phyloP scores from a whole-genome alignment of 1,140 invertebrate species.

The Cydia strobilella region DNA sequence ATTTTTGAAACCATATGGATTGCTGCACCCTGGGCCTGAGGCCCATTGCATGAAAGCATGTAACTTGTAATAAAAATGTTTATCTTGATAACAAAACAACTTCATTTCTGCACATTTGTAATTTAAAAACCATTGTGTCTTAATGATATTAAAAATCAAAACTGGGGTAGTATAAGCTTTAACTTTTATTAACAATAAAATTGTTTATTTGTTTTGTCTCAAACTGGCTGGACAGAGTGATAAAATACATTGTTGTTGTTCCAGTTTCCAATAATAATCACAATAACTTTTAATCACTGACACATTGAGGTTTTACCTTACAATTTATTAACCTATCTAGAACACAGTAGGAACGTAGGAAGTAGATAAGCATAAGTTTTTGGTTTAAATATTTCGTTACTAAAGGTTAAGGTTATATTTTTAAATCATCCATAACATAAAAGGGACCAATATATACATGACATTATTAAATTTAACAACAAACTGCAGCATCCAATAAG shows the following conservation, averaged over 20 bases:
- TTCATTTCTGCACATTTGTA: no score
- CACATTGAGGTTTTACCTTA: neutral
- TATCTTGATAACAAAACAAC: no score
- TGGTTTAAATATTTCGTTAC: neutral
- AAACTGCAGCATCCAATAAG: neutral
- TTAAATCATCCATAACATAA: neutral
- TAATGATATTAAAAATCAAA: no score
- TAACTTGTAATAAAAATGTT: no score
- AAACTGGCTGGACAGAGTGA: neutral
- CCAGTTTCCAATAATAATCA: neutral
- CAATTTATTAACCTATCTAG: neutral
- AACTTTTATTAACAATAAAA: neutral
- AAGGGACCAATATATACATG: neutral
- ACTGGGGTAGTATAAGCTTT: no score
- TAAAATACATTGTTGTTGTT: slow-evolving; percentile 18
- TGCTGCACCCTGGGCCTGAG: no score
- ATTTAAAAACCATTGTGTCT: no score
- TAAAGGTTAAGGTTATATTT: neutral
- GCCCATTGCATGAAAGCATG: no score
- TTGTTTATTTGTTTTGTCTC: neutral
- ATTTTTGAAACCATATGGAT: no score
- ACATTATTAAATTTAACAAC: slow-evolving; percentile 3
- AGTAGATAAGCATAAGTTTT: neutral
- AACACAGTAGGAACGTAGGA: neutral
- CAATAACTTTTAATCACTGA: slow-evolving; percentile 8